Evolutionary conservation across 2,113 vertebrate species (phyloP).

Genomic region (Vidua chalybeata): DNA sequence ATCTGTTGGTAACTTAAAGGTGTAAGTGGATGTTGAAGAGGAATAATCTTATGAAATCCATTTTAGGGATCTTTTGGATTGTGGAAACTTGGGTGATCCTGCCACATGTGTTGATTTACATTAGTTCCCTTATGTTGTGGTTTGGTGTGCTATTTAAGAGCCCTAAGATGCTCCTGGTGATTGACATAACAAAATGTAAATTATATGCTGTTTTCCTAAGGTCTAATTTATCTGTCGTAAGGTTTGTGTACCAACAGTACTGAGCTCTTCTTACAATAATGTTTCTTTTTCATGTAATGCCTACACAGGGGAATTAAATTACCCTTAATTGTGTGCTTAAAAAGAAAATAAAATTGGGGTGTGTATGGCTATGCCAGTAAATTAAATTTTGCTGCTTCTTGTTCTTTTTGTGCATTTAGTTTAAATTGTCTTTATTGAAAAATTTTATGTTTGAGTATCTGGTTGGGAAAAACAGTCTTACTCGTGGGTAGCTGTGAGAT

Average conservation of each 20-base stretch:
- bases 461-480: constrained; percentile 16
- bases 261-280: constrained; percentile 8
- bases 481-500: constrained; percentile 17
- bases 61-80: not conserved
- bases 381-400: constrained; percentile 17
- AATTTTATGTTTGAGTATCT: constrained; percentile 21
- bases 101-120: constrained; percentile 27
- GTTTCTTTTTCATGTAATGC: constrained; percentile 1
- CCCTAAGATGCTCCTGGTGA: constrained; percentile 48
- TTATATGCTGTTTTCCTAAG: constrained; percentile 60
- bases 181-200: constrained; percentile 67
- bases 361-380: constrained; percentile 12
- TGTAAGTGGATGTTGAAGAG: not conserved
- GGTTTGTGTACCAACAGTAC: constrained; percentile 51
- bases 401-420: constrained; percentile 51
- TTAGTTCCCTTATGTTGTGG: constrained; percentile 8
- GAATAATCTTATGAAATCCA: not conserved
- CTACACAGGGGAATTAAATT: constrained; percentile 24
- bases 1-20: not conserved
- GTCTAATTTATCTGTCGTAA: constrained; percentile 63
- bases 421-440: constrained; percentile 50
- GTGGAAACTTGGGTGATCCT: not conserved
- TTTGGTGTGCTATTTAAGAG: constrained; percentile 36
- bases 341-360: constrained; percentile 35
- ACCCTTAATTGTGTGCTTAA: constrained; percentile 27